Evolutionary conservation across 2,888 invertebrate genomes (phyloP).

Genomic region (Xanthia togata): DNA sequence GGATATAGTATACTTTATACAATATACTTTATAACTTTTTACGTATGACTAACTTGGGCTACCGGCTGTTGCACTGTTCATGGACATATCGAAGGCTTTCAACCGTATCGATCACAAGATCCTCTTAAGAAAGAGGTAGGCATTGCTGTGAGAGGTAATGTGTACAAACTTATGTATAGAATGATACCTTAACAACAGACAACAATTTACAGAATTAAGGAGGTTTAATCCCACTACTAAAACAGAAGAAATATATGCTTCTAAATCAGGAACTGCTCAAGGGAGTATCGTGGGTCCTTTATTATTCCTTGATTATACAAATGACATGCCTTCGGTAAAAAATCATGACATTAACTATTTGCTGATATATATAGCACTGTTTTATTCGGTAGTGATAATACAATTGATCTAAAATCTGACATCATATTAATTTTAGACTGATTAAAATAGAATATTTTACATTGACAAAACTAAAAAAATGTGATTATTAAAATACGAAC

Average conservation of each 20-base stretch:
- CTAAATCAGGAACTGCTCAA: background rate
- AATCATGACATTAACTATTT: conserved; percentile 27
- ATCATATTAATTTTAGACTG: conserved; percentile 22
- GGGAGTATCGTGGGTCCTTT: conserved; percentile 41
- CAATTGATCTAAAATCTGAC: background rate
- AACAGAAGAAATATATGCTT: background rate
- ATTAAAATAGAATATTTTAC: conserved; percentile 15
- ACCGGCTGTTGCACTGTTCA: too few species aligned
- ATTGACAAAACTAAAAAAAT: conserved; percentile 6
- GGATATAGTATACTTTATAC: too few species aligned
- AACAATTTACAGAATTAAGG: background rate
- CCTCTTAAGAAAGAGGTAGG: background rate
- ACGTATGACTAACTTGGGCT: too few species aligned
- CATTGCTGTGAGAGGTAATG: too few species aligned
- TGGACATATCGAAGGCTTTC: too few species aligned
- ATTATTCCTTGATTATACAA: conserved; percentile 34
- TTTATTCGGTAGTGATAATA: background rate
- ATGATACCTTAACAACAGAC: background rate
- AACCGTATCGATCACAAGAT: background rate
- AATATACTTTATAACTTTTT: too few species aligned
- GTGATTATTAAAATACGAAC: conserved; percentile 8
- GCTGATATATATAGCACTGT: conserved; percentile 39
- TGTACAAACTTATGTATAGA: background rate
- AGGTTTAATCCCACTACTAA: too few species aligned
- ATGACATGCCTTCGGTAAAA: conserved; percentile 33